Evolutionary conservation across 92 coral and sea anemone genomes (phyloP).

Genomic region (Bergia puertoricense): DNA sequence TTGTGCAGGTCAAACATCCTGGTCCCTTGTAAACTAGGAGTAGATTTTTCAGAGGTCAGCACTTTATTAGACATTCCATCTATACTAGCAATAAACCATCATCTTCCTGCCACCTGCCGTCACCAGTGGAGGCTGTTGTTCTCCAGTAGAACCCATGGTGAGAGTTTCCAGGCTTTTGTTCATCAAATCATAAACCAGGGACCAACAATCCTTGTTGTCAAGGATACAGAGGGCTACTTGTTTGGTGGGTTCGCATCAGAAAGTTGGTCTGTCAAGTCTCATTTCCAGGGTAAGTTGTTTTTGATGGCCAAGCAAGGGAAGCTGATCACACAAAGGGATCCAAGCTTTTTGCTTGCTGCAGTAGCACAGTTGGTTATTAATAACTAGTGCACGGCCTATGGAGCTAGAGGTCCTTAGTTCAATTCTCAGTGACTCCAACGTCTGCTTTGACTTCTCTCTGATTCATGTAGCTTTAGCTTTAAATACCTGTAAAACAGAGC

Average conservation of each 20-base stretch:
- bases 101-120: conserved; percentile 68
- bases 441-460: no score
- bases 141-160: conserved; percentile 86
- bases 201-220: conserved; percentile 67
- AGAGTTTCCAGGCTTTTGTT: conserved; percentile 85
- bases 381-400: no score
- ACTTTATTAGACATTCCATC: conserved; percentile 80
- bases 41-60: conserved; percentile 67
- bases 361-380: no score
- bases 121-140: conserved; percentile 90
- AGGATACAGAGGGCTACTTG: conserved; percentile 74
- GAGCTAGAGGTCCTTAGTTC: no score
- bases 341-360: no score
- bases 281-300: conserved; percentile 72
- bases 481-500: no score
- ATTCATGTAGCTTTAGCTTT: no score
- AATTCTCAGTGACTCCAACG: no score
- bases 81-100: conserved; percentile 70
- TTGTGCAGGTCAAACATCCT: conserved; percentile 78
- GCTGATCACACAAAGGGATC: neutral
- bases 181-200: conserved; percentile 92
- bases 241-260: conserved; percentile 97
- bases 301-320: neutral
- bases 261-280: conserved; percentile 89
- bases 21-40: conserved; percentile 87